phyloP scores from a whole-genome alignment of 2,888 invertebrate species.

The Sesia apiformis region DNA sequence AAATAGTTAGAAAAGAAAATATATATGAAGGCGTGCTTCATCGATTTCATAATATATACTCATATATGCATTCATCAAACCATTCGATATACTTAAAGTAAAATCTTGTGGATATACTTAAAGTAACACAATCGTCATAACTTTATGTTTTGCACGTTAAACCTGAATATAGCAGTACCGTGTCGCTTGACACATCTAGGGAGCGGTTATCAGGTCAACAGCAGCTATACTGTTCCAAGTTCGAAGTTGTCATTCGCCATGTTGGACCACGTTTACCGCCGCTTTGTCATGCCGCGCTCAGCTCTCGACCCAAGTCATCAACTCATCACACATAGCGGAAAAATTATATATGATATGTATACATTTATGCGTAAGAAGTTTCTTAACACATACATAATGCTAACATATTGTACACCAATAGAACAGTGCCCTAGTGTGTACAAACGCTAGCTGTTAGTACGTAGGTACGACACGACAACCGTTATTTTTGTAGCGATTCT shows the following conservation, averaged over 20 bases:
- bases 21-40: too few relatives aligned
- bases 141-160: not conserved
- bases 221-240: not conserved
- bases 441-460: too few relatives aligned
- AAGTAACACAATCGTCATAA: not conserved
- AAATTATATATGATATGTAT: not conserved
- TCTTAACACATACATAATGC: too few relatives aligned
- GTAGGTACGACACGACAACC: too few relatives aligned
- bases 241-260: constrained; percentile 12
- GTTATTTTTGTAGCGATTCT: too few relatives aligned
- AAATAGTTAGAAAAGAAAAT: too few relatives aligned
- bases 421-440: too few relatives aligned
- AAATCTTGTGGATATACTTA: not conserved
- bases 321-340: not conserved
- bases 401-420: too few relatives aligned
- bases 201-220: constrained; percentile 10
- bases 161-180: constrained; percentile 2
- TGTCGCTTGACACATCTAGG: constrained; percentile 7
- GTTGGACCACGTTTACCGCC: constrained; percentile 7
- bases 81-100: too few relatives aligned
- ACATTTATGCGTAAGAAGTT: too few relatives aligned
- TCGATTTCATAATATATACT: too few relatives aligned
- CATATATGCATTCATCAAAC: too few relatives aligned
- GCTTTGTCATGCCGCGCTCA: constrained; percentile 6
- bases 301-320: constrained; percentile 1